A percentile compares a stretch with the other conserved stretches of the same genome.
Evolutionary conservation across 2,888 invertebrate species (phyloP).

Genomic region (Poecilus cupreus): DNA sequence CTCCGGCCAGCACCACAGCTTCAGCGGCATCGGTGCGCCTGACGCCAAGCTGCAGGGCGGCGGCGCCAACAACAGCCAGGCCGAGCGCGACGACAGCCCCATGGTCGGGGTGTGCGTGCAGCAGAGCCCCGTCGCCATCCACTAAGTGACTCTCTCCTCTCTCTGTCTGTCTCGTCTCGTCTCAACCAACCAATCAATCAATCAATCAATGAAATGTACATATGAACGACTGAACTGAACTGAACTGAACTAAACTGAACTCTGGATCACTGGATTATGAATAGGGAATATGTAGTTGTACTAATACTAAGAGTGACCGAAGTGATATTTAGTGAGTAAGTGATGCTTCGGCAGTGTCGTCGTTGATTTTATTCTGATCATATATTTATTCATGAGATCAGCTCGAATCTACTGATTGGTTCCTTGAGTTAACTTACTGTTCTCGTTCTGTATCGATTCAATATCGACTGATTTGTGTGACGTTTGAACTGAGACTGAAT

Average conservation of each 20-base stretch:
- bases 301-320: constrained; percentile 18
- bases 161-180: background rate
- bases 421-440: background rate
- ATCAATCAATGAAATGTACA: background rate
- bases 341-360: constrained; percentile 31
- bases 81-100: constrained; percentile 82
- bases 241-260: background rate
- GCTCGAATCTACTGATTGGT: constrained; percentile 8
- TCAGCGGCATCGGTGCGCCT: constrained; percentile 65
- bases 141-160: constrained; percentile 72
- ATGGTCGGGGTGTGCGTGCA: constrained; percentile 94
- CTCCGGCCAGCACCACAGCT: constrained; percentile 69
- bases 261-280: constrained; percentile 2
- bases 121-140: constrained; percentile 95
- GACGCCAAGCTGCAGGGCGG: constrained; percentile 68
- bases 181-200: background rate
- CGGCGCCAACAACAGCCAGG: constrained; percentile 68
- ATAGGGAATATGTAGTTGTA: constrained; percentile 1
- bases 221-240: background rate
- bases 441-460: background rate
- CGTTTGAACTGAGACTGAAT: background rate
- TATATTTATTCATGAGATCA: constrained; percentile 32
- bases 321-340: constrained; percentile 37
- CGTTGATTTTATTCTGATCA: constrained; percentile 32
- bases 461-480: background rate